phyloP scores from a whole-genome alignment of 2,888 invertebrate genomes.

The Ophion obscuratus region DNA sequence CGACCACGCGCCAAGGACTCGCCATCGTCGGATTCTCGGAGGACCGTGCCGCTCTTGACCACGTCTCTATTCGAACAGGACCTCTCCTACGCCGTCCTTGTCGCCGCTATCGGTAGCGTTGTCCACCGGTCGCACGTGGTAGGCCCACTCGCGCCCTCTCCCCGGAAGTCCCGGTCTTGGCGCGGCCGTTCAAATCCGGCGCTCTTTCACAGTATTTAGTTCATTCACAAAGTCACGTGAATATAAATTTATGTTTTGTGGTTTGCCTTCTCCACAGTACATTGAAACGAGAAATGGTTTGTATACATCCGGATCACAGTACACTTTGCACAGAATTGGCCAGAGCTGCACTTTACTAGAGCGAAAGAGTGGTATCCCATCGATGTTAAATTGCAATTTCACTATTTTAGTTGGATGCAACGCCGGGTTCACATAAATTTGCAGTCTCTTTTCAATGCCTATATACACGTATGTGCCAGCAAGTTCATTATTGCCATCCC shows the following conservation, averaged over 20 bases:
- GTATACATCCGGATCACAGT: slow-evolving; percentile 35
- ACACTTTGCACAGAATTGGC: slow-evolving; percentile 64
- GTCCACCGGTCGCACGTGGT: no score
- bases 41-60: no score
- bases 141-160: no score
- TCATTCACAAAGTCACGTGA: slow-evolving; percentile 57
- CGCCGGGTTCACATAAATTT: slow-evolving; percentile 50
- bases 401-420: slow-evolving; percentile 58
- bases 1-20: no score
- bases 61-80: no score
- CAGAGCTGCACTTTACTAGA: slow-evolving; percentile 57
- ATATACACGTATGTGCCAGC: slow-evolving; percentile 61
- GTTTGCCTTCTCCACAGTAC: slow-evolving; percentile 50
- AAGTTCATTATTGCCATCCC: neutral
- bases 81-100: no score
- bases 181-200: no score
- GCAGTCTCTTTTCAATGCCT: slow-evolving; percentile 57
- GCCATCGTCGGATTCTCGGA: no score
- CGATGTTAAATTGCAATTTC: slow-evolving; percentile 60
- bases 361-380: slow-evolving; percentile 58
- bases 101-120: no score
- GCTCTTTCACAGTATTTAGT: no score
- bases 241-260: slow-evolving; percentile 9
- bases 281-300: slow-evolving; percentile 63
- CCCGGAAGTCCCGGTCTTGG: no score